Base-by-base conservation (phyloP, 2,113 vertebrate genomes). In the Manacus vitellinus region DNA sequence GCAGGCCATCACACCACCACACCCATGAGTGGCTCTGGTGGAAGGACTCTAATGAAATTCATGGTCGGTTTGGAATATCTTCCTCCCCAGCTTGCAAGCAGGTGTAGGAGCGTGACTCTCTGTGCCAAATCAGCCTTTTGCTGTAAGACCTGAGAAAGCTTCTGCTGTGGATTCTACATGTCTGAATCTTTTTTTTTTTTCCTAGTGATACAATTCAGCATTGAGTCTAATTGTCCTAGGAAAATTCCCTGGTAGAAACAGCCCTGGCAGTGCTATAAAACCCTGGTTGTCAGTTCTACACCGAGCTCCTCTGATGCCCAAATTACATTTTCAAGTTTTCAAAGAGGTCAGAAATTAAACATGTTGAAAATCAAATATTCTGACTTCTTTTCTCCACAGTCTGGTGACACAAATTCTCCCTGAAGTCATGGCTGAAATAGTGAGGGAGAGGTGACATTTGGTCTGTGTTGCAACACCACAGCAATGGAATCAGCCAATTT, bases 11-110 rank as follows among this genome's bases (percentile, higher is more conserved):
- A 89, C 74, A 80, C 30, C 88, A 72, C 97, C 97, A 95, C 97
- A 92, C 96, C 97, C 95, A 82, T 59, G 94, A 96, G 96, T 43
- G 83, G 91, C 92, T 97, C 94, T 89, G 96, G 94, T 97, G 93
- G 97, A 95, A 96, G 97, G 96, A 55, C 46, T 14, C 28, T 49
- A 78, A 97, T 88, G 95, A 95, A 93, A 97, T 95, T 89, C 77
- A 4, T 28, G 74, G 95, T 21, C 41, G 67, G 87, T 77, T 85
- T 86, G 89, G 94, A 96, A 65, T 89, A 93, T 89, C 94, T 95
- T 56, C 67, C 77, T 79, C 61, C 54, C 59, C 79, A 76, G 96
- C 96, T 79, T 92, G 93, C 94, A 56, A 16, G 96, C 96, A 97
- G 97, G 97, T 97, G 96, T 86, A 89, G 78, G 89, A 91, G 66